Conservation (phyloP, 1,140 invertebrate genomes). For the Orussus abietinus region DNA sequence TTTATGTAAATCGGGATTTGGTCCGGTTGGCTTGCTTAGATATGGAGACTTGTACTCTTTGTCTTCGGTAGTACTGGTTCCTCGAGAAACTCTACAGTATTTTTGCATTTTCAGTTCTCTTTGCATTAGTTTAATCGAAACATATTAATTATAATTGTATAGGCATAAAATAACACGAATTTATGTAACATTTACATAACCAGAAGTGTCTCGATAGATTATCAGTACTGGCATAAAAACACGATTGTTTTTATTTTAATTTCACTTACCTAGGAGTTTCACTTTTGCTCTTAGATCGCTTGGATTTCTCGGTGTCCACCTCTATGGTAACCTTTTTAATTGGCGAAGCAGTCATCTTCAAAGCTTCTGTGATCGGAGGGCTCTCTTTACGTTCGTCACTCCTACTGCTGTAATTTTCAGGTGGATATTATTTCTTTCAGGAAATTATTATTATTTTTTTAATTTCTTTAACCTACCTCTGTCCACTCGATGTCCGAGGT, state of each 20-base stretch:
- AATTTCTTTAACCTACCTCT: slow-evolving; percentile 32
- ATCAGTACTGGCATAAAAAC: no score
- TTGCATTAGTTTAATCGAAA: no score
- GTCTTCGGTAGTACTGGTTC: slow-evolving; percentile 50
- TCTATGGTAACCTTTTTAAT: slow-evolving; percentile 48
- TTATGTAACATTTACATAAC: no score
- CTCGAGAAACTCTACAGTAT: slow-evolving; percentile 48
- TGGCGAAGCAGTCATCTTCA: slow-evolving; percentile 44
- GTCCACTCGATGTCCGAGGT: slow-evolving; percentile 43
- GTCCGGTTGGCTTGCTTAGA: slow-evolving; percentile 56
- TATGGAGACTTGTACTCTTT: slow-evolving; percentile 54
- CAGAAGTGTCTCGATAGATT: no score
- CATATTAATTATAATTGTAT: no score
- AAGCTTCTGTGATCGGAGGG: slow-evolving; percentile 45
- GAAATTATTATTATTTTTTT: slow-evolving; percentile 1
- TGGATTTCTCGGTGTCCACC: slow-evolving; percentile 44
- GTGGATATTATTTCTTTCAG: neutral
- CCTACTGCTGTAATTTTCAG: slow-evolving; percentile 30
- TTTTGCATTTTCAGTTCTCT: no score
- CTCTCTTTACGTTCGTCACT: slow-evolving; percentile 45
- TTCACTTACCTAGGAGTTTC: slow-evolving; percentile 54
- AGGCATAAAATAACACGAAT: no score
- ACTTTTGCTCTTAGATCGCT: slow-evolving; percentile 52
- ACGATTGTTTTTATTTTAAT: slow-evolving; percentile 33
- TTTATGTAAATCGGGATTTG: slow-evolving; percentile 59